Evolutionary conservation across 2,113 vertebrate species (phyloP), one percentile per base, ranked within the genome.

Genomic region (Romanogobio albipinnatus): DNA sequence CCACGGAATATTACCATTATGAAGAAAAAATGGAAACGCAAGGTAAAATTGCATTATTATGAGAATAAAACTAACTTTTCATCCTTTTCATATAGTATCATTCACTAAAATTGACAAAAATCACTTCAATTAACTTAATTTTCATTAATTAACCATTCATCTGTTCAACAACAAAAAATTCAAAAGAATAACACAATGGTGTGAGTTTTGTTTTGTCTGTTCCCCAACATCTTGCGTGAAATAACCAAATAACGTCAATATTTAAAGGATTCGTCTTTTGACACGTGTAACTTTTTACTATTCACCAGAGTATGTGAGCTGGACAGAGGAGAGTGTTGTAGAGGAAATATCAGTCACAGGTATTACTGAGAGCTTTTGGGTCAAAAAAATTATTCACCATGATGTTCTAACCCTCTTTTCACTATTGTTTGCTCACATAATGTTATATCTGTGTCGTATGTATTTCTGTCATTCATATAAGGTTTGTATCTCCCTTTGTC

Each of bases 1-100:
- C 91, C 29, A 43, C 58, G 73, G 93, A 93, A 53, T 92, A 91
- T 84, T 92, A 88, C 91, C 93, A 93, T 22, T 93, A 92, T 73
- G 91, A 95, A 90, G 93, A 95, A 89, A 90, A 89, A 85, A 77
- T 86, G 62, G 89, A 93, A 89, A 84, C 88, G 0, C 83, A 78
- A 95, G 95, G 94, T 95, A 94, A 51, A 85, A 85, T 29, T 33
- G 51, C 26, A 51, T 70, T 83, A 9, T 36, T 49, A 45, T 64
- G 71, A 47, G 53, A 14, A 77, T 7, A 59, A 64, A 59, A 79
- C 66, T 84, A 70, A 82, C 56, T 76, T 66, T 11, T 49, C 45
- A 68, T 62, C 81, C n/a, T 70, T 61, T 77, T 76, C 78, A 29
- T 73, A 14, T 70, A 74, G 73, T 47, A 33, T 45, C 61, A 85